phyloP scores from a whole-genome alignment of 2,888 invertebrate species.

The Megastigmus dorsalis region DNA sequence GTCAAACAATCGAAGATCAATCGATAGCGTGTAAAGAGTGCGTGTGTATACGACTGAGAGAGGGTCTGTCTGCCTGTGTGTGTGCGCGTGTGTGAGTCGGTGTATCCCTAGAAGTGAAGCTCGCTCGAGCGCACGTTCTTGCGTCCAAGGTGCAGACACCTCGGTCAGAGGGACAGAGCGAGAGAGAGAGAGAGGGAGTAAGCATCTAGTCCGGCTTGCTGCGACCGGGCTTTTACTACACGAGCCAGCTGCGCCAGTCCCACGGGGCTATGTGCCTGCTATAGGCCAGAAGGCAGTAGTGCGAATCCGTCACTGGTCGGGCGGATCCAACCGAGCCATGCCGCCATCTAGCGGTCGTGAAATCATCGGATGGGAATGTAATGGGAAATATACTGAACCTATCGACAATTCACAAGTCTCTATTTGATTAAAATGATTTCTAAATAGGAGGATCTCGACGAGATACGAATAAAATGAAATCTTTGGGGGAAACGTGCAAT shows the following conservation, averaged over 20 bases:
- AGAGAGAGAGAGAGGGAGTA: neutral
- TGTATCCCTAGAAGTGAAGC: neutral
- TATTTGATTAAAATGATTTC: neutral
- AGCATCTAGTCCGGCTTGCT: neutral
- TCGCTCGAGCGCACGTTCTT: neutral
- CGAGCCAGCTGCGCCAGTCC: no score
- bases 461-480: no score
- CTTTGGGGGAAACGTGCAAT: no score
- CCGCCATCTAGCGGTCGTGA: constrained; percentile 55
- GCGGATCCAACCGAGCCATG: constrained; percentile 40
- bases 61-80: neutral
- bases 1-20: constrained; percentile 67
- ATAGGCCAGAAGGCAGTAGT: constrained; percentile 46
- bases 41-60: neutral
- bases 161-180: neutral
- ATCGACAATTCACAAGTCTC: neutral
- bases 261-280: no score
- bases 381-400: no score
- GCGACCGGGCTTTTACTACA: neutral
- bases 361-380: neutral
- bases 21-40: constrained; percentile 63
- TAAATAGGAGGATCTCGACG: no score
- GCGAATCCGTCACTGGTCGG: constrained; percentile 49
- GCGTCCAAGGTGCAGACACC: neutral
- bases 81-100: neutral